Base-by-base conservation (phyloP, 1,140 invertebrate genomes). In the Ostrea denselamellosa region DNA sequence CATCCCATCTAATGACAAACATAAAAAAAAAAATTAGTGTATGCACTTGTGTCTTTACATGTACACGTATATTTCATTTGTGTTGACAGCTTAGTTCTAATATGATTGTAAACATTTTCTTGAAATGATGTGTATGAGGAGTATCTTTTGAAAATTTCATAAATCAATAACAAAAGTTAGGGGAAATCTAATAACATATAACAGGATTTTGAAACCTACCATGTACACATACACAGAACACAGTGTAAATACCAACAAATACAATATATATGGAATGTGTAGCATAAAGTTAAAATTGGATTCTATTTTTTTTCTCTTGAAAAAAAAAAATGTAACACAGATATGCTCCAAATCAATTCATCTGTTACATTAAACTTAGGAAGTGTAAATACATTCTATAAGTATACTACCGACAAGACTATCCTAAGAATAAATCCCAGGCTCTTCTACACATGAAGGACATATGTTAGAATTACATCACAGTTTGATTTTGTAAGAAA, bases 221-320 rank as follows among this genome's bases (percentile, higher is more conserved):
- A 44, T 44, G 34, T 44, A 44, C 34, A 44, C 34, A 44, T 44
- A 44, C 34, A 44, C 34, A 44, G 34, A 44, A 44, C 34, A 44
- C 34, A 5, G 34, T 44, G 34, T 44, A 44, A 1, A 44, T 44
- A 44, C 34, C 58, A 62, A 62, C 14, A 9, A 14, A n/a, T 62
- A 62, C 10, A 34, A 14, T 22, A 25, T 34, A 77, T 28, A 77
- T 77, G 68, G 68, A 77, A 77, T 77, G 68, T 77, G 25, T 68
- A 28, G 68, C 25, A 77, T 10, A 12, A 77, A 5, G 68, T 22
- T 77, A 5, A 77, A 77, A 34, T 19, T 12, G 12, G 14, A 62
- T 44, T n/a, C 56, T 14, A 0, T 62, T 44, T 5, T 2, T 19
- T 62, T 62, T 19, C 14, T 62, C 56, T 44, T 44, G 1, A 2